Conservation (phyloP, 2,888 invertebrate genomes). For the Pocota personata region DNA sequence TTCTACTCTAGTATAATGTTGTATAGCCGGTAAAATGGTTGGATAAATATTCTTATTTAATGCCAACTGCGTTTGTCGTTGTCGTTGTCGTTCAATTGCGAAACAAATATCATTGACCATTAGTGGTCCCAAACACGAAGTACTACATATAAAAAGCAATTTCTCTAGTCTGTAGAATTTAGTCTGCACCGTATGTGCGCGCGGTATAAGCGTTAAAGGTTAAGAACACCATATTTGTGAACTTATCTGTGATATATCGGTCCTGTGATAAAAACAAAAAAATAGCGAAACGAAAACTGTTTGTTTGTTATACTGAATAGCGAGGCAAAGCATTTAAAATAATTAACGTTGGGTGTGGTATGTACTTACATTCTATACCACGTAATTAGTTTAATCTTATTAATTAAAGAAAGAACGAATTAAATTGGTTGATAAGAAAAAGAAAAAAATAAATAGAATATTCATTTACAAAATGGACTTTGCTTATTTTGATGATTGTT, state of each 20-base stretch:
- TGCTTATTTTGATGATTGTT: not conserved
- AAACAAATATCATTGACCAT: conserved; percentile 31
- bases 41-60: conserved; percentile 48
- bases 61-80: conserved; percentile 65
- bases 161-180: conserved; percentile 16
- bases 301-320: not conserved
- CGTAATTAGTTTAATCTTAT: conserved; percentile 13
- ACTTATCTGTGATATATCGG: conserved; percentile 60
- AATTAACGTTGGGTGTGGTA: conserved; percentile 8
- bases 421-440: conserved; percentile 7
- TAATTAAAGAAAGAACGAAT: not conserved
- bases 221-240: conserved; percentile 20
- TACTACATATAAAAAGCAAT: conserved; percentile 41
- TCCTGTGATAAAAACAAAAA: conserved; percentile 41
- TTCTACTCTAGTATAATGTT: not conserved
- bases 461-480: conserved; percentile 5
- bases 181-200: conserved; percentile 55
- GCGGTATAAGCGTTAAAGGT: conserved; percentile 52
- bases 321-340: conserved; percentile 7
- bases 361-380: not conserved
- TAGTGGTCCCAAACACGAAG: not conserved
- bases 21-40: conserved; percentile 29
- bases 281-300: not conserved
- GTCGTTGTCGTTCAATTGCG: conserved; percentile 45
- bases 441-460: too few relatives aligned